Percentiles rank a stretch among this genome's conserved stretches.
phyloP scores from a whole-genome alignment of 2,113 vertebrate species.

The Xenotilapia caudafasciata region DNA sequence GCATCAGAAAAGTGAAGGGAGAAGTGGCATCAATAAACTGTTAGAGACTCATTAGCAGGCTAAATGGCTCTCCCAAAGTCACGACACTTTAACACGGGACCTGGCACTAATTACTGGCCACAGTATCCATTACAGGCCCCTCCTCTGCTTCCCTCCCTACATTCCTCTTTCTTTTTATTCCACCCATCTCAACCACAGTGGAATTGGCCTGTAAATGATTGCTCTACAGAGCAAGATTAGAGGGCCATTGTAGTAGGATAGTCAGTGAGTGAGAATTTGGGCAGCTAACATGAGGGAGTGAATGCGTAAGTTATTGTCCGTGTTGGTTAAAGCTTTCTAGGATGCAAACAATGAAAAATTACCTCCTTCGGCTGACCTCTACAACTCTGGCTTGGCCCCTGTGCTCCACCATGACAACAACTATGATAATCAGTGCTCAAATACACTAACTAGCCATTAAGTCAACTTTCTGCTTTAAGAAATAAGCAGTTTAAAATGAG shows the following conservation, averaged over 20 bases:
- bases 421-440: not conserved
- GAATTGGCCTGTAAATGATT: constrained; percentile 67
- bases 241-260: constrained; percentile 33
- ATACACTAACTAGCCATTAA: not conserved
- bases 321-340: constrained; percentile 27
- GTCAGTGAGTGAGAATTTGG: not conserved
- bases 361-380: not conserved
- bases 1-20: constrained; percentile 71
- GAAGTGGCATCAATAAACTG: constrained; percentile 79
- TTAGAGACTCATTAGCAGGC: constrained; percentile 76
- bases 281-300: constrained; percentile 8
- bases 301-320: constrained; percentile 22
- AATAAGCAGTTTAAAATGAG: not conserved
- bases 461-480: not conserved
- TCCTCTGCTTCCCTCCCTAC: constrained; percentile 22
- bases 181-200: constrained; percentile 60
- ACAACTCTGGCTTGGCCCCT: not conserved
- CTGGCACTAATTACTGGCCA: constrained; percentile 75
- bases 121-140: constrained; percentile 71
- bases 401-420: not conserved
- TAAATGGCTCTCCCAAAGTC: constrained; percentile 77
- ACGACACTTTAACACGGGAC: constrained; percentile 75
- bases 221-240: constrained; percentile 60
- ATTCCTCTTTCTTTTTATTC: constrained; percentile 49
- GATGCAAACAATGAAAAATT: not conserved